Evolutionary conservation across 2,797 vertebrate genomes (phyloP), one percentile per base, ranked within the genome.

Genomic region (Danio aesculapii): DNA sequence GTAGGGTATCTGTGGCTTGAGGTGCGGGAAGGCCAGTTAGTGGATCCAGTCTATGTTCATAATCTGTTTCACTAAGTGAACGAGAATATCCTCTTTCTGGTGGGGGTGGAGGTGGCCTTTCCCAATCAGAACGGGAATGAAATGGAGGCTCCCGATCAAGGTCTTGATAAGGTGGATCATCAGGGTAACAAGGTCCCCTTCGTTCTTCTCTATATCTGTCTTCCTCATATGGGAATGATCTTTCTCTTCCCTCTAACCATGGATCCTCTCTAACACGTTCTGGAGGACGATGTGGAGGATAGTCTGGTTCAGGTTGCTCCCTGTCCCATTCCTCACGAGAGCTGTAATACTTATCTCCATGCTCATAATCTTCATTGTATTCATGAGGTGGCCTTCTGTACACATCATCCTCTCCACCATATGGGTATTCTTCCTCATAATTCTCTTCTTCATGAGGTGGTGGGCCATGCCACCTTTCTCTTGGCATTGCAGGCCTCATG

Each of bases 241-340:
- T 92, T 43, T 95, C 96, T 77, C 94, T 92, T 67, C 96, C 96
- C 0, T 97, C 94, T 74, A 89, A 89, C 97, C 97, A 98, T 10
- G 87, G 92, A 6, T 95, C 94, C 39, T 98, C 96, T 85, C 92
- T 93, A 14, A 95, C 95, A 84, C 92, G 92, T 72, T 98, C 96
- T 84, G 96, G 75, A 75, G 95, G 93, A 5, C 92, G 93, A 87
- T 92, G 95, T 47, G 94, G 91, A 16, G 93, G 92, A 84, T 91
- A 94, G 81, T 96, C 94, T 75, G 91, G 83, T 80, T 96, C 95
- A 83, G 62, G 88, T 81, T 86, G 94, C 12, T 94, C 93, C 86
- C 93, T 89, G 71, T 96, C 95, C 93, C 96, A 95, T 70, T 97
- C 94, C 75, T 94, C 92, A 84, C 90, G 84, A 53, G 94, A 91